A percentile compares a stretch with the other conserved stretches of the same genome.
phyloP scores from a whole-genome alignment of 2,797 vertebrate species.

The Clarias fuscus region DNA sequence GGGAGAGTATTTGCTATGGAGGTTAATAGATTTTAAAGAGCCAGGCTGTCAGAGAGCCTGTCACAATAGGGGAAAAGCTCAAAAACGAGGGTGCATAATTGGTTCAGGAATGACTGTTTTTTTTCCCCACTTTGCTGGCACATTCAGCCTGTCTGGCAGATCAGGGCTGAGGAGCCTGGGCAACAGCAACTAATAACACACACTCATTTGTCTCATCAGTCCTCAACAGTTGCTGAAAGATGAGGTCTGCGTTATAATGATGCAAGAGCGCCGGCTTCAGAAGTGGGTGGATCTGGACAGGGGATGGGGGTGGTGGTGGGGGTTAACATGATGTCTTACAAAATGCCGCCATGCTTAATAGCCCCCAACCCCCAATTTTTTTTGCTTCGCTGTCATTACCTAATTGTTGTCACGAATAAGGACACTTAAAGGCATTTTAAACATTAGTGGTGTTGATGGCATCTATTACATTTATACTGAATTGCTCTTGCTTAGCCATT shows the following conservation, averaged over 20 bases:
- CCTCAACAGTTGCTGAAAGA: constrained; percentile 50
- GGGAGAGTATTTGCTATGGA: constrained; percentile 51
- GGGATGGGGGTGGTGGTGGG: neutral
- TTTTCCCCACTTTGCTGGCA: constrained; percentile 61
- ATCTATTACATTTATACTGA: constrained; percentile 24
- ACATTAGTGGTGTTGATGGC: constrained; percentile 23
- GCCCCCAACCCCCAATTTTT: constrained; percentile 57
- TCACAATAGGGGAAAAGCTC: constrained; percentile 65
- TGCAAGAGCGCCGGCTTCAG: constrained; percentile 58
- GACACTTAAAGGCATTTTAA: constrained; percentile 3
- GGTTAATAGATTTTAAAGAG: constrained; percentile 62
- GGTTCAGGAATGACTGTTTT: constrained; percentile 50
- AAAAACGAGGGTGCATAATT: constrained; percentile 56
- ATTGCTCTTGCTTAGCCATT: neutral
- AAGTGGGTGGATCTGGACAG: constrained; percentile 65
- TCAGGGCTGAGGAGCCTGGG: constrained; percentile 66
- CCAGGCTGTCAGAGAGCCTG: constrained; percentile 68
- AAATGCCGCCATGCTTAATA: constrained; percentile 56
- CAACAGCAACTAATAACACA: constrained; percentile 62
- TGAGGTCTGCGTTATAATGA: constrained; percentile 61
- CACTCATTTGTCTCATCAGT: constrained; percentile 60
- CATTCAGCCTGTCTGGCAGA: constrained; percentile 59
- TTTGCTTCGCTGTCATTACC: constrained; percentile 59
- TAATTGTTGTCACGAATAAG: constrained; percentile 52
- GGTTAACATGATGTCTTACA: constrained; percentile 64